phyloP scores from a whole-genome alignment of 1,140 invertebrate species.

The Dreissena polymorpha region DNA sequence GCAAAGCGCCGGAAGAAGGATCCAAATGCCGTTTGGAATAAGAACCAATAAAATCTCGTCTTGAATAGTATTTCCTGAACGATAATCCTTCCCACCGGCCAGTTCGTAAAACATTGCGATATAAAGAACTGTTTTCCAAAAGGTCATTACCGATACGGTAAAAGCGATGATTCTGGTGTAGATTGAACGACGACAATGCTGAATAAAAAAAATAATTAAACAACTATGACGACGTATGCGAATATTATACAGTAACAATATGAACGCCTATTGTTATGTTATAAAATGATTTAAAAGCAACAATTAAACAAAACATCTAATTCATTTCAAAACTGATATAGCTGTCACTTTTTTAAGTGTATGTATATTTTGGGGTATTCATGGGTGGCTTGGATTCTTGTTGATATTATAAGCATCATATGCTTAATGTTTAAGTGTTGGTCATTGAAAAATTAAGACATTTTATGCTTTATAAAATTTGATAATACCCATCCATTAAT shows the following conservation, averaged over 20 bases:
- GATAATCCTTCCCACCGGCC: conserved; percentile 60
- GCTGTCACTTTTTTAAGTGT: too few relatives aligned
- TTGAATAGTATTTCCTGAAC: conserved; percentile 54
- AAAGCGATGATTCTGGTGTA: conserved; percentile 63
- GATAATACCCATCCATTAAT: too few relatives aligned
- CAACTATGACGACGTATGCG: background rate
- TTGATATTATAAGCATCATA: too few relatives aligned
- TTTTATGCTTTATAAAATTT: too few relatives aligned
- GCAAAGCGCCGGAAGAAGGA: conserved; percentile 60
- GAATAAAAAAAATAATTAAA: conserved; percentile 9
- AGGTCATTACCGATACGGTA: conserved; percentile 71
- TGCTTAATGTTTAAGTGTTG: too few relatives aligned
- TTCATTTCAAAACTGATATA: too few relatives aligned
- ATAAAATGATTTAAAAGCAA: background rate
- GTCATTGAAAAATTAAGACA: too few relatives aligned
- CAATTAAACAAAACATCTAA: too few relatives aligned
- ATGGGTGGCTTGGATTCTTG: too few relatives aligned
- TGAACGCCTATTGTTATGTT: background rate
- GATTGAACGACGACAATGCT: conserved; percentile 59
- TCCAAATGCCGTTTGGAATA: conserved; percentile 67
- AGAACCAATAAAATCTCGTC: conserved; percentile 66
- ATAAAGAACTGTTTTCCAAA: conserved; percentile 74
- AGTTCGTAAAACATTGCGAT: conserved; percentile 69
- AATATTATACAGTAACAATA: background rate
- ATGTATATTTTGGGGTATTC: too few relatives aligned